Conservation (phyloP, 2,797 vertebrate species). For the Limosa lapponica region DNA sequence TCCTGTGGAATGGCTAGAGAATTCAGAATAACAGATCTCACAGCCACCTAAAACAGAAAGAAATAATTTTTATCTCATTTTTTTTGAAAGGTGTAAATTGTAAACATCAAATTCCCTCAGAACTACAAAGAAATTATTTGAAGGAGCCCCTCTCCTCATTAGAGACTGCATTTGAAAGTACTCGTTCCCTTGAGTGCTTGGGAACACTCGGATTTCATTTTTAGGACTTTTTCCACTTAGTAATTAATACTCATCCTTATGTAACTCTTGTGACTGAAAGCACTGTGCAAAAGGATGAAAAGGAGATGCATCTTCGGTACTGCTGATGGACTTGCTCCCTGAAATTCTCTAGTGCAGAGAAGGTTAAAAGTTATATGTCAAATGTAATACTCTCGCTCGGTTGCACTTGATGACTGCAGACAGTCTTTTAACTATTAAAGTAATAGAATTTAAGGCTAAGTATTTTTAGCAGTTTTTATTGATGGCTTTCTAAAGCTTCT, state of each 20-base stretch:
- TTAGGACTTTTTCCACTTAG: background rate
- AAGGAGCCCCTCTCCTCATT: background rate
- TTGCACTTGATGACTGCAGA: background rate
- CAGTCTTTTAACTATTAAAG: background rate
- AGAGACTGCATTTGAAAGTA: background rate
- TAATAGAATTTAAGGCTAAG: background rate
- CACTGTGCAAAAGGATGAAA: background rate
- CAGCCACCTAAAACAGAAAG: background rate
- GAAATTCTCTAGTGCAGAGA: background rate
- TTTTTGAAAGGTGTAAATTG: background rate
- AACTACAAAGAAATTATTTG: background rate
- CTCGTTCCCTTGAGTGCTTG: background rate
- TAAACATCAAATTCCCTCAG: background rate
- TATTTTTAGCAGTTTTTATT: background rate
- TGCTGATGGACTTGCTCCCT: background rate
- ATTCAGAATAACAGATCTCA: background rate
- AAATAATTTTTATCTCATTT: background rate
- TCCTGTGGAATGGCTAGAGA: background rate
- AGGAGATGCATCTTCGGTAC: background rate
- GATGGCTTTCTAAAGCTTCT: background rate
- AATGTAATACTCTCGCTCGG: background rate
- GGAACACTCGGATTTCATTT: background rate
- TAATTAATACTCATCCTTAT: background rate
- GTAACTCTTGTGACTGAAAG: background rate
- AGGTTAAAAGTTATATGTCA: background rate